Percentiles rank a stretch among this genome's conserved stretches.
These are phyloP conservation scores for Eumacrocentrus americanus DNA, from an alignment of 2,888 invertebrate genomes.

Conservation along the genomic window DNA sequence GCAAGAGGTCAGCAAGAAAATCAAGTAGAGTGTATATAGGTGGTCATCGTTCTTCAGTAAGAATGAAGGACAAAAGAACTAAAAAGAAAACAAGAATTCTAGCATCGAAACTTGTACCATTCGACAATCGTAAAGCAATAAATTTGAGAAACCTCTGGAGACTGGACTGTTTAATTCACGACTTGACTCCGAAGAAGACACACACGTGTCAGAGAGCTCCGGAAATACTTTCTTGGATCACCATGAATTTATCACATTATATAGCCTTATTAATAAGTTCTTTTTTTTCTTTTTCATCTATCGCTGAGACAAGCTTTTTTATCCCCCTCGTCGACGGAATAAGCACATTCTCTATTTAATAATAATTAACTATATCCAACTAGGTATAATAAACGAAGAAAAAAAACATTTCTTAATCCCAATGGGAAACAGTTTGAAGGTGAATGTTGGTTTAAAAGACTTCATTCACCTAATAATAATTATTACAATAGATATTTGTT, in stretches of 20 bases:
- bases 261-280: conserved; percentile 38
- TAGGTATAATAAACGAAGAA: background rate
- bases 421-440: too few species aligned
- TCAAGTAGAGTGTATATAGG: background rate
- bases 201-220: conserved; percentile 40
- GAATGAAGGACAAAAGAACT: background rate
- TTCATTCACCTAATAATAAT: too few species aligned
- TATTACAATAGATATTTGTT: too few species aligned
- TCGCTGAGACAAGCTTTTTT: background rate
- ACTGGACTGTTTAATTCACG: conserved; percentile 27
- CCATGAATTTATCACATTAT: conserved; percentile 61
- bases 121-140: conserved; percentile 28
- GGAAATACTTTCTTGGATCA: conserved; percentile 62
- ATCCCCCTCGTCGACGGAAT: conserved; percentile 7
- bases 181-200: too few species aligned
- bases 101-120: background rate
- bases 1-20: background rate
- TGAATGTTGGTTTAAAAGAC: too few species aligned
- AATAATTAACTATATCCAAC: background rate
- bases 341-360: background rate
- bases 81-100: background rate
- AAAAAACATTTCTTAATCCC: too few species aligned
- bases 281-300: conserved; percentile 38
- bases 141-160: background rate
- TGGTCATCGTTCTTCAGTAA: conserved; percentile 1